Evolutionary conservation across 2,888 invertebrate species (phyloP), one percentile per base, ranked within the genome.

Genomic region (Clanis bilineata): DNA sequence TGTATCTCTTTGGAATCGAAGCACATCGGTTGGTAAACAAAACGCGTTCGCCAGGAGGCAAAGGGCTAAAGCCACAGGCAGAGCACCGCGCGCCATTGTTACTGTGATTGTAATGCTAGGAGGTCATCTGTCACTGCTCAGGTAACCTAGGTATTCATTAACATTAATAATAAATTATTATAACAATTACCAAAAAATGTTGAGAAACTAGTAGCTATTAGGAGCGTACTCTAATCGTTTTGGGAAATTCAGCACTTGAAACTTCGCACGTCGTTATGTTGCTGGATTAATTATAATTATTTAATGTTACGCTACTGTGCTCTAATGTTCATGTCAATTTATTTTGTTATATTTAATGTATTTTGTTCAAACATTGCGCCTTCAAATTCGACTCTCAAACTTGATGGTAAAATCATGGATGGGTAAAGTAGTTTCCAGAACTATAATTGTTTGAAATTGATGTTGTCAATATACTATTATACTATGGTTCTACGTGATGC

Each of bases 1-100:
- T 0, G 62, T 61, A 7, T 63, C 76, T 64, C 80, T 69, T 51
- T 64, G 70, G 12, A 62, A 47, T 10, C 79, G 68, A 21, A 57
- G 56, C 5, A 55, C 45, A 1, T 64, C 63, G 4, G 68, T 58
- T 0, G 90, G 89, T 18, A 77, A 67, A 58, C 83, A 75, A 23
- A 88, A 75, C 0, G 80, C 83, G 44, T 86, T 74, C 3, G 70
- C 76, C 60, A 89, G 39, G 25, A 90, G 62, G 25, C 77, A 79
- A 1, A 79, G 41, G 15, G 73, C 80, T 39, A 88, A 62, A 23
- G 80, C 56, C 22, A 76, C 60, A 25, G 74, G 67, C 1, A 84
- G 44, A 63, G 70, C 71, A 62, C 73, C 68, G 55, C 77, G 72
- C 70, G 70, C 76, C 90, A 91, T 90, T 62, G 66, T 74, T 64